Conservation (phyloP, 2,113 vertebrate species). For the Sapajus apella region DNA sequence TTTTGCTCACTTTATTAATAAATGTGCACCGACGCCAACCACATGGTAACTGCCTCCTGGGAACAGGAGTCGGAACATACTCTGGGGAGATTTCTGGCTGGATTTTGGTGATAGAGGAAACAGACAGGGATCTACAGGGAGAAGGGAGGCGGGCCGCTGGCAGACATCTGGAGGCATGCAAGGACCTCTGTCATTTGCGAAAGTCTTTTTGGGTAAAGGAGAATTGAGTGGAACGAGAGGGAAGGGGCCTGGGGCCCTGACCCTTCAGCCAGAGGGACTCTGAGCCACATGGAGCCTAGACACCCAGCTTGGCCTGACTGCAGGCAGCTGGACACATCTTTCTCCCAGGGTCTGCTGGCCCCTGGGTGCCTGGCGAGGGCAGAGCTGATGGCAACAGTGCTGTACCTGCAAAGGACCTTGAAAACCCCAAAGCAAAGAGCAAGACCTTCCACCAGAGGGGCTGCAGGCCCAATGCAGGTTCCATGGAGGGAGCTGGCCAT, state of each 20-base stretch:
- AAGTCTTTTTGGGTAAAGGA: conserved; percentile 8
- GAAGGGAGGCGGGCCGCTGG: background rate
- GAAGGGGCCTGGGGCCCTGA: background rate
- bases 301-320: background rate
- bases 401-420: background rate
- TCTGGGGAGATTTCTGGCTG: conserved; percentile 59
- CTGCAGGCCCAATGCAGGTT: background rate
- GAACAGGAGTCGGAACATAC: conserved; percentile 38
- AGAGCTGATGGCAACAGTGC: accelerated
- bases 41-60: conserved; percentile 55
- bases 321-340: background rate
- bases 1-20: conserved; percentile 78
- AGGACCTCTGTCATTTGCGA: background rate
- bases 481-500: background rate
- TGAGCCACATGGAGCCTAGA: background rate
- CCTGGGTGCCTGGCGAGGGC: accelerated
- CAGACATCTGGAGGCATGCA: background rate
- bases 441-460: background rate
- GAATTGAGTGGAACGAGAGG: no score
- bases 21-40: conserved; percentile 20
- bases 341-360: background rate
- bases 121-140: background rate
- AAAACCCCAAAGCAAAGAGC: background rate
- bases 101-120: background rate
- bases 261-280: background rate